Base-by-base conservation (phyloP, 2,888 invertebrate species). In the Nipponacmea schrenckii region DNA sequence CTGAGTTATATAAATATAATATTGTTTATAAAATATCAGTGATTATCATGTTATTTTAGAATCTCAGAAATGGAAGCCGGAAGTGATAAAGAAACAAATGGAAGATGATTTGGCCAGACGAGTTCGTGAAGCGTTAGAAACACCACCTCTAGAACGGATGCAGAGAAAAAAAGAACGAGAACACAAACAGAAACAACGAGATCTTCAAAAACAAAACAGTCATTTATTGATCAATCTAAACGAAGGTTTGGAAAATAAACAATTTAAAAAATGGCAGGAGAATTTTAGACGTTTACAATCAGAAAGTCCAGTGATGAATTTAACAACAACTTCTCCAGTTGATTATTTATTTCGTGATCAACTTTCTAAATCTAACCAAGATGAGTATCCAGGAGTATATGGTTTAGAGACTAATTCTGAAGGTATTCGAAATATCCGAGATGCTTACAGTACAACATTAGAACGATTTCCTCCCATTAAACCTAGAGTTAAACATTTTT, bases 101-200 rank as follows among this genome's bases (percentile, higher is more conserved):
- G 87, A 88, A 74, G 83, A 81, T 17, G 87, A 88, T 64, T 77
- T 88, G 46, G 83, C 84, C 62, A 81, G 81, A 72, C 77, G 87
- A 50, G 88, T 88, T 2, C 77, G 86, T 20, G 87, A 86, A 48
- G 86, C 87, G 2, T 77, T 88, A 64, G 85, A 86, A 64, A 86
- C 87, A 17, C 88, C 87, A n/a, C 86, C 87, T 5, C 81, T 83
- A 10, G 84, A 84, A 64, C 74, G 83, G 12, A 70, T 78, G 46
- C 72, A 76, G 67, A 64, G 69, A 10, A 67, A 70, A 24, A 70
- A 68, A 39, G 26, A 39, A 63, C 67, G n/a, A 1, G 26, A 27
- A 62, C 64, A 75, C 27, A 62, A 70, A 44, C 67, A 66, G 10
- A 70, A 73, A 64, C 56, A 62, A 8, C 64, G 65, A 10, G 62